A percentile compares a stretch with the other conserved stretches of the same genome.
Evolutionary conservation across 2,888 invertebrate species (phyloP).

Genomic region (Campoplex capitator): DNA sequence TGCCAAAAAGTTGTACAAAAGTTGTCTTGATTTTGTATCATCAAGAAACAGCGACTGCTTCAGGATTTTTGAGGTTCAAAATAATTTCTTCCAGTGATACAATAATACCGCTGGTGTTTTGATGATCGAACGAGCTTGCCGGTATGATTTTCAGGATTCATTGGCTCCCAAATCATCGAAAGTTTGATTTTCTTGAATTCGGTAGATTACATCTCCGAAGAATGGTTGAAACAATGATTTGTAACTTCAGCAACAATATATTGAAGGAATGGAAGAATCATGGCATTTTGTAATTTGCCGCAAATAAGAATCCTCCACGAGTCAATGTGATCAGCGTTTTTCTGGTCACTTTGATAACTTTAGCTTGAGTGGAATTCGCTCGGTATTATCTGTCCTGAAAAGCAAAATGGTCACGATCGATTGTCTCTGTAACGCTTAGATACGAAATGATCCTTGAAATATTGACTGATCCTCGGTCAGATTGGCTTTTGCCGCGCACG

Average conservation of each 20-base stretch:
- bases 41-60: too few relatives aligned
- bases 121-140: too few relatives aligned
- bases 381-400: background rate
- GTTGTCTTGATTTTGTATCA: too few relatives aligned
- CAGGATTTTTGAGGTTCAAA: background rate
- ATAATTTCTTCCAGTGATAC: too few relatives aligned
- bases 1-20: background rate
- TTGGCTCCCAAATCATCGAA: too few relatives aligned
- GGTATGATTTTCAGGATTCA: too few relatives aligned
- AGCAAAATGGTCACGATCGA: conserved; percentile 24
- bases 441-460: conserved; percentile 49
- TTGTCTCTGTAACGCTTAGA: conserved; percentile 33
- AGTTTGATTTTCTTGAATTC: too few relatives aligned
- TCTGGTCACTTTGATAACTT: background rate
- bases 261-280: background rate
- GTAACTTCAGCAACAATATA: too few relatives aligned
- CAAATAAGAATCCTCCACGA: background rate
- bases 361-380: background rate
- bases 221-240: too few relatives aligned
- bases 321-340: background rate
- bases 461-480: conserved; percentile 48
- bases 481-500: conserved; percentile 49
- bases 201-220: too few relatives aligned
- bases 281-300: background rate
- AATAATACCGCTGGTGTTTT: background rate